Evolutionary conservation across 2,113 vertebrate species (phyloP).

Genomic region (Chaenogobius annularis): DNA sequence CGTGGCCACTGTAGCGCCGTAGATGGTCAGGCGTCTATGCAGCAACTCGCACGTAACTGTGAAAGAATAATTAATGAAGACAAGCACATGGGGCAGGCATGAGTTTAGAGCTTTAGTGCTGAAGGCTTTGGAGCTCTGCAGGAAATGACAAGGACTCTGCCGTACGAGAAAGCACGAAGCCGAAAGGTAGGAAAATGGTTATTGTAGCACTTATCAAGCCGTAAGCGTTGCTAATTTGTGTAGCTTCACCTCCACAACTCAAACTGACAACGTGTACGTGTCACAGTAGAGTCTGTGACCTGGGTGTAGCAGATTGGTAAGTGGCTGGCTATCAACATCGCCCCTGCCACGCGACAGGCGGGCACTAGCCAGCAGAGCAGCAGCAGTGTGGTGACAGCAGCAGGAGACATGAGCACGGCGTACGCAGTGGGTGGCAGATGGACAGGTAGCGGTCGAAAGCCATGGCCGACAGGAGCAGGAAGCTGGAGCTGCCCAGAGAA

Average conservation of each 20-base stretch:
- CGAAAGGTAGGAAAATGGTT: not conserved
- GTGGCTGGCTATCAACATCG: not conserved
- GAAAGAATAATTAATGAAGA: not conserved
- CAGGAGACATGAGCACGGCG: not conserved
- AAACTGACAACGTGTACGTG: not conserved
- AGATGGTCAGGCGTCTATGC: not conserved
- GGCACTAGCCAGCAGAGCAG: slow-evolving; percentile 18
- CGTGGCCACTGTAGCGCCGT: not conserved
- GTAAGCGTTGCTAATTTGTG: not conserved
- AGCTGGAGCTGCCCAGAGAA: slow-evolving; percentile 4
- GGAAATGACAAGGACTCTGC: not conserved
- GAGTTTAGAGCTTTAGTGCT: slow-evolving; percentile 8
- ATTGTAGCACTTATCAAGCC: not conserved
- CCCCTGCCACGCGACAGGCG: not conserved
- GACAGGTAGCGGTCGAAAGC: slow-evolving; percentile 30
- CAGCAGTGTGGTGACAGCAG: not conserved
- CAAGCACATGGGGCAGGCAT: slow-evolving; percentile 10
- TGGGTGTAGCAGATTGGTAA: slow-evolving; percentile 2
- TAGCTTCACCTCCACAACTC: slow-evolving; percentile 1
- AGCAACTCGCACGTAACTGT: not conserved
- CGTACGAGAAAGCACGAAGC: slow-evolving; percentile 21
- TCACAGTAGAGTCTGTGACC: slow-evolving; percentile 17
- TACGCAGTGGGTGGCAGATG: slow-evolving; percentile 24
- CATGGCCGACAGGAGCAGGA: slow-evolving; percentile 26
- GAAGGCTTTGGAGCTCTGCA: not conserved